A percentile compares a stretch with the other conserved stretches of the same genome.
Conservation (phyloP, 1,140 invertebrate species). For the Carposina sasakii region DNA sequence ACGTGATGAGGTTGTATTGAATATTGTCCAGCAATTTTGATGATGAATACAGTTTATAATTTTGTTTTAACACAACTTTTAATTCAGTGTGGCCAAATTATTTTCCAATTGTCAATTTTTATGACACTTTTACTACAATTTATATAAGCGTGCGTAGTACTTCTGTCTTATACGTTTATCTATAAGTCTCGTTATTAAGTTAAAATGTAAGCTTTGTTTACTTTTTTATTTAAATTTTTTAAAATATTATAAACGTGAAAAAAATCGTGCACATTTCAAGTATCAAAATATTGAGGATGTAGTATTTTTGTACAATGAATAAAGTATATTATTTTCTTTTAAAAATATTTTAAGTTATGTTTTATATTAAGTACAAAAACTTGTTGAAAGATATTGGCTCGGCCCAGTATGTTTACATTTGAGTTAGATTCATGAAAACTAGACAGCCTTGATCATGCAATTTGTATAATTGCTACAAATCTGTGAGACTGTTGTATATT, state of each 20-base stretch:
- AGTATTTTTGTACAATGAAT: constrained; percentile 61
- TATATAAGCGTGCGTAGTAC: constrained; percentile 35
- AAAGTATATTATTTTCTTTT: constrained; percentile 49
- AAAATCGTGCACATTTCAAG: too few species aligned
- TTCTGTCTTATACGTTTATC: constrained; percentile 40
- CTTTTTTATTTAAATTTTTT: constrained; percentile 34
- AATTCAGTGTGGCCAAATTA: constrained; percentile 17
- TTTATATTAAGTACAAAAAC: constrained; percentile 63
- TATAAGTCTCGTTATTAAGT: constrained; percentile 38
- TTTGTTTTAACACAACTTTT: too few species aligned
- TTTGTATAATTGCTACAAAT: constrained; percentile 14
- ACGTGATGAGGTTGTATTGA: too few species aligned
- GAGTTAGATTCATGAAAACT: constrained; percentile 37
- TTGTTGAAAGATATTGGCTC: constrained; percentile 41
- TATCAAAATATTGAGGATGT: constrained; percentile 46
- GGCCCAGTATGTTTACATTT: constrained; percentile 38
- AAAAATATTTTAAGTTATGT: constrained; percentile 40
- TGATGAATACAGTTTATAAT: too few species aligned
- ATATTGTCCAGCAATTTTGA: too few species aligned
- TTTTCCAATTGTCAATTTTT: not conserved
- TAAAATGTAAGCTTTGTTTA: constrained; percentile 28
- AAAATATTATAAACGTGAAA: too few species aligned
- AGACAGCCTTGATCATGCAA: constrained; percentile 31
- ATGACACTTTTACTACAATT: constrained; percentile 6
- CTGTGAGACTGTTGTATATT: constrained; percentile 42